These are phyloP conservation scores for Bombyx mandarina DNA, from an alignment of 1,140 invertebrate genomes.

Conservation along the genomic window DNA sequence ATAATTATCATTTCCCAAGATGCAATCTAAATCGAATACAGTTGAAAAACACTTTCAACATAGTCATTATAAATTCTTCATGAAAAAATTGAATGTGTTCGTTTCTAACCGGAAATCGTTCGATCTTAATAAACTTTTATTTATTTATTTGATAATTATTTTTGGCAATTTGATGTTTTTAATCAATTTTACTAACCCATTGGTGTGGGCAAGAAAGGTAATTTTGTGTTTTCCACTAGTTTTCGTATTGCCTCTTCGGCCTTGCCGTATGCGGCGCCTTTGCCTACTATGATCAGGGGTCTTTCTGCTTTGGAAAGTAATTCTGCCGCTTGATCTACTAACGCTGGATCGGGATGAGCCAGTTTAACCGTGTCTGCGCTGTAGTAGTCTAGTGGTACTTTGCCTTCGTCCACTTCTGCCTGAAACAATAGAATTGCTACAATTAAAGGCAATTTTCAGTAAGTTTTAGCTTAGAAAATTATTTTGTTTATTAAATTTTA, in stretches of 20 bases:
- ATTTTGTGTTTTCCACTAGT: slow-evolving; percentile 78
- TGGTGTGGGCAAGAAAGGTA: slow-evolving; percentile 94
- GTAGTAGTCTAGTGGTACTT: slow-evolving; percentile 48
- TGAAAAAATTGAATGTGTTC: too few species aligned
- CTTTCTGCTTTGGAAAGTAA: slow-evolving; percentile 80
- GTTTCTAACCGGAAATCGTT: too few species aligned
- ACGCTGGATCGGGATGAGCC: slow-evolving; percentile 73
- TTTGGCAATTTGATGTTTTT: too few species aligned
- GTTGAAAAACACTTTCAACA: too few species aligned
- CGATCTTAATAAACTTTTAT: too few species aligned
- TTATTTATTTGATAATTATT: too few species aligned
- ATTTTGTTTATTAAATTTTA: too few species aligned
- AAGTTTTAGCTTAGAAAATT: too few species aligned
- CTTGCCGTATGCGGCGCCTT: slow-evolving; percentile 89
- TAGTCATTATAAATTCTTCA: too few species aligned
- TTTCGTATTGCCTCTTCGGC: slow-evolving; percentile 81
- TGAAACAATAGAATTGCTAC: slow-evolving; percentile 13
- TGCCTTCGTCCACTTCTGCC: slow-evolving; percentile 54
- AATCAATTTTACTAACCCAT: slow-evolving; percentile 77
- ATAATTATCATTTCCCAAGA: too few species aligned
- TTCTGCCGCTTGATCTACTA: slow-evolving; percentile 79
- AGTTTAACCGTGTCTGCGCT: slow-evolving; percentile 28
- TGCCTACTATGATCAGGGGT: slow-evolving; percentile 93
- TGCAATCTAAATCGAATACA: too few species aligned
- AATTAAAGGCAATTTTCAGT: too few species aligned